These are phyloP conservation scores for Cotesia glomerata DNA, from an alignment of 1,140 invertebrate genomes.

Conservation along the genomic window DNA sequence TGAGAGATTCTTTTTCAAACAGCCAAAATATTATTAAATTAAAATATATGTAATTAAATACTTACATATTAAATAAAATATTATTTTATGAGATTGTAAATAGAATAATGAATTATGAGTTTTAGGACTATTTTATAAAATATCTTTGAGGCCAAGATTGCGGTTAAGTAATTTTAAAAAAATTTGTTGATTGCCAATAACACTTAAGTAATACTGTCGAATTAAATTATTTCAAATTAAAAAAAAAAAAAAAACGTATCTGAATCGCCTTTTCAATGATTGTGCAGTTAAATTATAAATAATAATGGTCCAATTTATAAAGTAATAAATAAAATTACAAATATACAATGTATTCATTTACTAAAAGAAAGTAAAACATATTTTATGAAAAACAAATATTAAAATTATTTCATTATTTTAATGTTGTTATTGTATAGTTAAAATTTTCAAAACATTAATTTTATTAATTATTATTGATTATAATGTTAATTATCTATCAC, in stretches of 20 bases:
- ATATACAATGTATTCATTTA: background rate
- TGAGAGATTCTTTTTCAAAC: constrained; percentile 22
- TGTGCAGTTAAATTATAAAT: background rate
- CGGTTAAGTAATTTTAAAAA: background rate
- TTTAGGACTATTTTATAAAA: constrained; percentile 40
- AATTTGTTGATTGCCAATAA: background rate
- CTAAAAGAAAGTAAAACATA: too few relatives aligned
- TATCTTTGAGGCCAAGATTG: constrained; percentile 21
- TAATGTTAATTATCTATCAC: too few relatives aligned
- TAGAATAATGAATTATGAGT: constrained; percentile 52
- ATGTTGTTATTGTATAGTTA: too few relatives aligned
- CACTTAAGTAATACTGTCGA: background rate
- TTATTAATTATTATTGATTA: too few relatives aligned
- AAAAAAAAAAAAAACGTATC: background rate
- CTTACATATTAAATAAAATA: constrained; percentile 32
- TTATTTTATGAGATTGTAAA: constrained; percentile 59
- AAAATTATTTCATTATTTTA: too few relatives aligned
- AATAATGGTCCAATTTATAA: constrained; percentile 1
- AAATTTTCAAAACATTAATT: too few relatives aligned
- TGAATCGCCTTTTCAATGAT: too few relatives aligned
- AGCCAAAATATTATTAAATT: constrained; percentile 25
- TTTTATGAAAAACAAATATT: too few relatives aligned
- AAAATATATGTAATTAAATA: constrained; percentile 38
- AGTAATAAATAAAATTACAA: background rate
- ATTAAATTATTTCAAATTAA: background rate